Percentiles rank a stretch among this genome's conserved stretches.
Evolutionary conservation across 2,888 invertebrate species (phyloP).

Genomic region (Penaeus monodon): DNA sequence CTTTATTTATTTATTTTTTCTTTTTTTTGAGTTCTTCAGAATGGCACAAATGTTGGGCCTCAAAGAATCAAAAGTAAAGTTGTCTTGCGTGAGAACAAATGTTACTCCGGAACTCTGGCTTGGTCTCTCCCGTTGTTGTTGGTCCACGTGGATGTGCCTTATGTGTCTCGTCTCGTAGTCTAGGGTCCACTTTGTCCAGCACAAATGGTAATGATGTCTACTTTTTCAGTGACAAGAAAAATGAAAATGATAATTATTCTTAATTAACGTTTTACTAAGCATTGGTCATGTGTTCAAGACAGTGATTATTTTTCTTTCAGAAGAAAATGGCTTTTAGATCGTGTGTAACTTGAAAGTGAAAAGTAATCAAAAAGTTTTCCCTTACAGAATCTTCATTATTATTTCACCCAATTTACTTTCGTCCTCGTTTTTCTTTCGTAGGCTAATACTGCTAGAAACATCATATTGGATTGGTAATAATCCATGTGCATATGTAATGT

Average conservation of each 20-base stretch:
- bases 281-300: neutral
- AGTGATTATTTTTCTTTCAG: neutral
- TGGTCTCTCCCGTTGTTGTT: constrained; percentile 24
- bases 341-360: no score
- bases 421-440: no score
- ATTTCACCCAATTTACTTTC: no score
- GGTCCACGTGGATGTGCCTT: constrained; percentile 38
- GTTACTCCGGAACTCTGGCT: neutral
- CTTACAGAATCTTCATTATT: no score
- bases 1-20: no score
- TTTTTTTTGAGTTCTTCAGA: no score
- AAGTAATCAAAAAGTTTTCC: no score
- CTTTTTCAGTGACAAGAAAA: constrained; percentile 10
- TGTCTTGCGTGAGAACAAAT: neutral
- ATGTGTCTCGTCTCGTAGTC: constrained; percentile 46
- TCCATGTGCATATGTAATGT: no score
- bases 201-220: constrained; percentile 30
- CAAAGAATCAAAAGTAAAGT: constrained; percentile 6
- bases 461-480: no score
- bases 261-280: neutral
- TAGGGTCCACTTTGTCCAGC: constrained; percentile 37
- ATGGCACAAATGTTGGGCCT: neutral
- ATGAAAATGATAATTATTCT: neutral
- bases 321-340: no score
- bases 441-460: no score